phyloP scores from a whole-genome alignment of 2,797 vertebrate genomes.

The Sebastes taczanowskii region DNA sequence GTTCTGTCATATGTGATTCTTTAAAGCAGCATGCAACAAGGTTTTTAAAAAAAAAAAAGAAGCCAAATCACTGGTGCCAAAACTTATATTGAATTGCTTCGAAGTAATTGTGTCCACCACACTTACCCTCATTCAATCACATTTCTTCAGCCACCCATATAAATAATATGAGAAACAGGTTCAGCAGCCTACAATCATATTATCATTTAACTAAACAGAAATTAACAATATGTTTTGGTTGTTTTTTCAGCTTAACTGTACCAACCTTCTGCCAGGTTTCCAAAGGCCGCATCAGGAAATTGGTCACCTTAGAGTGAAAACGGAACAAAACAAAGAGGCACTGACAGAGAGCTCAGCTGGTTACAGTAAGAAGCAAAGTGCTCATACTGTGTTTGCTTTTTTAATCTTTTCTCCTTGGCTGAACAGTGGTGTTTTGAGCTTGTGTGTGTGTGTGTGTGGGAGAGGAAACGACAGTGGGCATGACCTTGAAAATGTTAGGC shows the following conservation, averaged over 20 bases:
- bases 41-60: too few relatives aligned
- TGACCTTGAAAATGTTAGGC: conserved; percentile 47
- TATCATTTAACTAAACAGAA: neutral
- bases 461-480: neutral
- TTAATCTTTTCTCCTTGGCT: conserved; percentile 26
- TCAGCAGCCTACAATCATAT: neutral
- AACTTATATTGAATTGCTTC: neutral
- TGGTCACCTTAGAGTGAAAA: neutral
- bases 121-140: neutral
- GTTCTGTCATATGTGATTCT: neutral
- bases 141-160: neutral
- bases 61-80: neutral
- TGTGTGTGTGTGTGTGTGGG: accelerated
- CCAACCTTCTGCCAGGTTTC: conserved; percentile 38
- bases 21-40: neutral
- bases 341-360: neutral
- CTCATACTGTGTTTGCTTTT: conserved; percentile 28
- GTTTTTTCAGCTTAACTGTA: neutral
- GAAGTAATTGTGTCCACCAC: neutral
- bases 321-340: neutral
- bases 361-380: neutral
- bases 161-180: neutral
- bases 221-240: neutral
- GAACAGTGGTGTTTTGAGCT: neutral
- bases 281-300: neutral